Conservation (phyloP, 2,113 vertebrate species). For the Piliocolobus tephrosceles region DNA sequence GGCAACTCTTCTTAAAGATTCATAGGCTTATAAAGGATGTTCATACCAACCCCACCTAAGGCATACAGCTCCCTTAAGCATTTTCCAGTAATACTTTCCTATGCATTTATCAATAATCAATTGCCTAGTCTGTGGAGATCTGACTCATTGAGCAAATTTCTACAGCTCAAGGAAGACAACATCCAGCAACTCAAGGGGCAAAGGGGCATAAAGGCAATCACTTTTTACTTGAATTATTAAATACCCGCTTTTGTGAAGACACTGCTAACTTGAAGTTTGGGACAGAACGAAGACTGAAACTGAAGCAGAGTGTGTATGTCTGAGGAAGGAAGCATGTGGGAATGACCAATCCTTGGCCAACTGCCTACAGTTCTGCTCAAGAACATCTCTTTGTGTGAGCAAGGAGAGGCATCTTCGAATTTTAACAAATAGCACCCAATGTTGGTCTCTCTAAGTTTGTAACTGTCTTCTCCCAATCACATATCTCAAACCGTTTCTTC, state of each 20-base stretch:
- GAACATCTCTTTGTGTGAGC: not conserved
- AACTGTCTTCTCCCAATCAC: constrained; percentile 28
- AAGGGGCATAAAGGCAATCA: too few species aligned
- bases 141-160: not conserved
- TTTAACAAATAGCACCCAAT: constrained; percentile 40
- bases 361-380: not conserved
- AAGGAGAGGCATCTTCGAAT: not conserved
- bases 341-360: not conserved
- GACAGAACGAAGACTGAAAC: constrained; percentile 16
- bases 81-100: constrained; percentile 32
- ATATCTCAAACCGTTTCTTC: constrained; percentile 63
- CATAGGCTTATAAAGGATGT: constrained; percentile 49
- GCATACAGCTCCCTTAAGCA: not conserved
- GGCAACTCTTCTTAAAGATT: constrained; percentile 63
- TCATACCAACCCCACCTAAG: constrained; percentile 49
- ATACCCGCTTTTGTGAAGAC: constrained; percentile 15
- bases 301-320: not conserved
- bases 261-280: not conserved
- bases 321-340: not conserved
- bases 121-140: not conserved
- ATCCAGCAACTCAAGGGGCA: not conserved
- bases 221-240: constrained; percentile 17
- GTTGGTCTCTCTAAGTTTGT: constrained; percentile 30
- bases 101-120: not conserved
- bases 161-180: not conserved